Evolutionary conservation across 2,113 vertebrate species (phyloP).

Genomic region (Cynocephalus volans): DNA sequence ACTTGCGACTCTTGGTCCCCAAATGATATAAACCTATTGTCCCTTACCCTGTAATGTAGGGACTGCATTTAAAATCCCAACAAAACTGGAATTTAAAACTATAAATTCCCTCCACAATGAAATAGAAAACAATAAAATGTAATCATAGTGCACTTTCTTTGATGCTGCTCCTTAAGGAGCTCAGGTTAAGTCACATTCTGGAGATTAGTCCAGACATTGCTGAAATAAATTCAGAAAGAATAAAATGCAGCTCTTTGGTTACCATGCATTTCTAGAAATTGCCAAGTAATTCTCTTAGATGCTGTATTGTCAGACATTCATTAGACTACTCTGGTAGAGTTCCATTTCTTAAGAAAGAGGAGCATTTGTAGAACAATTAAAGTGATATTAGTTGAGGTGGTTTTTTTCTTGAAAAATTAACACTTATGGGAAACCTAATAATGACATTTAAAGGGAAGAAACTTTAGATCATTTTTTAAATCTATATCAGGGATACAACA

Average conservation of each 20-base stretch:
- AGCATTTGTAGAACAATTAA: background rate
- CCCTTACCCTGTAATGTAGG: background rate
- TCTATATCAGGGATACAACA: background rate
- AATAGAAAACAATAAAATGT: background rate
- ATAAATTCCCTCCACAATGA: background rate
- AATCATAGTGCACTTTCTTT: background rate
- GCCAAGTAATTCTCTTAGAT: background rate
- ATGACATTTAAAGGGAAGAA: background rate
- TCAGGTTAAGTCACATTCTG: background rate
- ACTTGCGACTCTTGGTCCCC: background rate
- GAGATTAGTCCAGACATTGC: background rate
- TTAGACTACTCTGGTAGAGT: background rate
- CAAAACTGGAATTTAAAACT: conserved; percentile 23
- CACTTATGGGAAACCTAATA: background rate
- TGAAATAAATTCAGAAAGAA: background rate
- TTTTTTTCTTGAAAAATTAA: background rate
- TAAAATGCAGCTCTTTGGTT: background rate
- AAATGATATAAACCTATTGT: background rate
- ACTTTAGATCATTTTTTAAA: background rate
- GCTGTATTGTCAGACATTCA: background rate
- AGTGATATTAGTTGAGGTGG: background rate
- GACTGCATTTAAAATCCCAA: background rate
- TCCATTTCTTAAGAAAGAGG: background rate
- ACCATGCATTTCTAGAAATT: background rate
- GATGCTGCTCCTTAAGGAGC: background rate